These are phyloP conservation scores for Gulo gulo DNA, from an alignment of 2,113 vertebrate species.

Conservation along the genomic window DNA sequence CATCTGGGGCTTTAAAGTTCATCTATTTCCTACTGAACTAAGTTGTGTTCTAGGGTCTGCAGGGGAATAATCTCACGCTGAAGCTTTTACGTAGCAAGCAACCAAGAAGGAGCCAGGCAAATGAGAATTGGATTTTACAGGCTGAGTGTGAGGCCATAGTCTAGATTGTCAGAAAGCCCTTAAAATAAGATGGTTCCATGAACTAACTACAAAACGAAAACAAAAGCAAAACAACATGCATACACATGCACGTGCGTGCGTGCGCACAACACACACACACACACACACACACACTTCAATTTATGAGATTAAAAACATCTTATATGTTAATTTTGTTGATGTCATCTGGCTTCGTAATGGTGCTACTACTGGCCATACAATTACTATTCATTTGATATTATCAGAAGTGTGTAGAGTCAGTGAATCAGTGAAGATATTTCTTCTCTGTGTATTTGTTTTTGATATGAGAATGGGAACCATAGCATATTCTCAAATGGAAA, in stretches of 20 bases:
- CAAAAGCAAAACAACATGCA: not conserved
- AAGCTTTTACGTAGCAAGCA: not conserved
- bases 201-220: not conserved
- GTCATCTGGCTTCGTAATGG: not conserved
- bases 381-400: not conserved
- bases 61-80: not conserved
- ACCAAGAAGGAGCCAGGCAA: not conserved
- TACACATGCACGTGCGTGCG: accelerated
- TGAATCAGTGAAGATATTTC: not conserved
- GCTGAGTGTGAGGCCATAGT: not conserved
- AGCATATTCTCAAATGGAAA: constrained; percentile 1
- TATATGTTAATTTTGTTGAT: not conserved
- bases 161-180: not conserved
- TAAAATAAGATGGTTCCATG: not conserved
- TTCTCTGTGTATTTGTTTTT: not conserved
- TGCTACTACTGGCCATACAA: not conserved
- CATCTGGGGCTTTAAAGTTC: constrained; percentile 51
- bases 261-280: not conserved
- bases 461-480: not conserved
- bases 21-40: constrained; percentile 53
- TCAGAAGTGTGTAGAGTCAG: not conserved
- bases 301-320: not conserved
- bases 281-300: not conserved
- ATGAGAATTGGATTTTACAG: not conserved
- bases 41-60: not conserved